These are phyloP conservation scores for Climacteris rufus DNA, from an alignment of 2,113 vertebrate species.

Conservation along the genomic window DNA sequence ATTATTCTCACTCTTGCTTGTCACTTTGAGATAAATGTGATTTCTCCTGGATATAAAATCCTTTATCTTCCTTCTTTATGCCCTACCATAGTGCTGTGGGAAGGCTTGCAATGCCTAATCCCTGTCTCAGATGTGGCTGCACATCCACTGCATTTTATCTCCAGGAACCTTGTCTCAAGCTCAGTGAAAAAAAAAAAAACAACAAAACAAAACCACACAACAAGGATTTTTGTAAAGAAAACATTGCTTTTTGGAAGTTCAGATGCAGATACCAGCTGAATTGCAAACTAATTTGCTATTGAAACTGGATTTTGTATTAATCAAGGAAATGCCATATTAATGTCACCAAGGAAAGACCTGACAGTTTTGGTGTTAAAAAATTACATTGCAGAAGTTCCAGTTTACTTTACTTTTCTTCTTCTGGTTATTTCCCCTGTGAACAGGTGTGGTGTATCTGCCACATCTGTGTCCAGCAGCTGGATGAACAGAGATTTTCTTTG, in stretches of 20 bases:
- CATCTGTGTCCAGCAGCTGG: neutral
- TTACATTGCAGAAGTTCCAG: neutral
- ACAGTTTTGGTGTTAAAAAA: neutral
- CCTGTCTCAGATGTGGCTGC: neutral
- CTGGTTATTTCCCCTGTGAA: neutral
- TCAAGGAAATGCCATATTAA: neutral
- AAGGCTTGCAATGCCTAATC: neutral
- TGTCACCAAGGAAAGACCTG: neutral
- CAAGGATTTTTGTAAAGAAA: neutral
- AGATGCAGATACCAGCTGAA: neutral
- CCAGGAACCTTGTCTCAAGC: neutral
- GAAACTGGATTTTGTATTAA: neutral
- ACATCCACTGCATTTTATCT: neutral
- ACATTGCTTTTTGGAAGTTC: neutral
- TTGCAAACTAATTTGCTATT: neutral
- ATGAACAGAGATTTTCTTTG: neutral
- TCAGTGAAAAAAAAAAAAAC: neutral
- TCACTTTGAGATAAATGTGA: neutral
- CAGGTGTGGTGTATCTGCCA: neutral
- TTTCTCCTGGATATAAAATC: neutral
- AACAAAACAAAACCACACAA: fast-evolving
- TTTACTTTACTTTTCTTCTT: neutral
- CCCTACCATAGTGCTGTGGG: neutral
- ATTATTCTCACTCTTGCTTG: neutral
- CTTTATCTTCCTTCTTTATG: neutral